Evolutionary conservation across 2,888 invertebrate species (phyloP).

Genomic region (Tuta absoluta): DNA sequence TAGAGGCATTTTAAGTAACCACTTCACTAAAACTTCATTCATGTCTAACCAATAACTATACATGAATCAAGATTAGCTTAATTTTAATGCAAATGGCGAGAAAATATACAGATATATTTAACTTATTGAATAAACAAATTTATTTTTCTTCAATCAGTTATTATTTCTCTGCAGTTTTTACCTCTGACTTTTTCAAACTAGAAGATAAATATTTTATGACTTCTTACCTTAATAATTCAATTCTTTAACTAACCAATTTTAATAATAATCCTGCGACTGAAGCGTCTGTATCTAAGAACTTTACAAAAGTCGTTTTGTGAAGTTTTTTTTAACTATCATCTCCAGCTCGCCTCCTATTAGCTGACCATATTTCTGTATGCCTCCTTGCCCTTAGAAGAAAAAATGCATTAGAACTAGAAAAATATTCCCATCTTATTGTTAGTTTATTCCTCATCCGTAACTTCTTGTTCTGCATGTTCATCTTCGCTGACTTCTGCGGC

Average conservation of each 20-base stretch:
- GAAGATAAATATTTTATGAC: too few species aligned
- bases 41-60: constrained; percentile 25
- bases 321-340: background rate
- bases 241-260: too few species aligned
- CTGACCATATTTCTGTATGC: constrained; percentile 6
- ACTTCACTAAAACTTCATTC: constrained; percentile 63
- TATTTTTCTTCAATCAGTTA: background rate
- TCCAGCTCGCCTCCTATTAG: background rate
- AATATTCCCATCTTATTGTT: constrained; percentile 33
- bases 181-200: too few species aligned
- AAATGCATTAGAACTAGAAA: constrained; percentile 53
- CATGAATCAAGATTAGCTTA: constrained; percentile 62
- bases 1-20: constrained; percentile 38
- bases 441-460: constrained; percentile 76
- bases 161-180: background rate
- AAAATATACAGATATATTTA: constrained; percentile 30
- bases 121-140: too few species aligned
- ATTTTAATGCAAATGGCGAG: constrained; percentile 27
- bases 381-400: constrained; percentile 27
- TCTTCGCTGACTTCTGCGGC: constrained; percentile 72
- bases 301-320: background rate
- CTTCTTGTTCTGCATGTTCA: constrained; percentile 75
- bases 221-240: too few species aligned
- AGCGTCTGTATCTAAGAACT: too few species aligned
- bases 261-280: too few species aligned